phyloP scores from a whole-genome alignment of 92 coral and sea anemone genomes.

The Muricea muricata region DNA sequence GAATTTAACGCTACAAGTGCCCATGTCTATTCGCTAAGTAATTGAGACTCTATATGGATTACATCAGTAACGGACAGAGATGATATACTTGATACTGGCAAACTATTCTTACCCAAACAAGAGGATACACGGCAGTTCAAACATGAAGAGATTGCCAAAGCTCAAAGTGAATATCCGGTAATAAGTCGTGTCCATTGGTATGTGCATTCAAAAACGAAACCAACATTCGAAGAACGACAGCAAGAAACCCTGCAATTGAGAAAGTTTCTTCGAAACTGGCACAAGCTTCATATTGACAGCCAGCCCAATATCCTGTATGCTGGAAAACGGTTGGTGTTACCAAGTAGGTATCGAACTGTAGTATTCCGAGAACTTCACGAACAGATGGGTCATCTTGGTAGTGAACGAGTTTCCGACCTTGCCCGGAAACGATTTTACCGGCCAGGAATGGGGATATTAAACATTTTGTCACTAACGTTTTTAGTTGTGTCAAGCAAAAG shows the following conservation, averaged over 20 bases:
- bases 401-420: constrained; percentile 13
- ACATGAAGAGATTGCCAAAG: not conserved
- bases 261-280: not conserved
- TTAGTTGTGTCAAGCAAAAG: constrained; percentile 19
- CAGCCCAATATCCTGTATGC: not conserved
- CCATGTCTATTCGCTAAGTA: constrained; percentile 1
- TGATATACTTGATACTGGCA: constrained; percentile 14
- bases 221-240: not conserved
- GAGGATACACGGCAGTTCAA: not conserved
- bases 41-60: constrained; percentile 51
- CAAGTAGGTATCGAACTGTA: not conserved
- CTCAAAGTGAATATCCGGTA: not conserved
- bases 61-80: constrained; percentile 46
- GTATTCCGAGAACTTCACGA: constrained; percentile 21
- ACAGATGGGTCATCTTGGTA: constrained; percentile 21
- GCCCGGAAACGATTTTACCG: constrained; percentile 29
- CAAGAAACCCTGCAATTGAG: not conserved
- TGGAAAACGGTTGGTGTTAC: not conserved
- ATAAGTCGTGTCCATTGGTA: not conserved
- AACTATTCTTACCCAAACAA: not conserved
- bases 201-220: not conserved
- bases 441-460: constrained; percentile 33
- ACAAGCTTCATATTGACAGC: not conserved
- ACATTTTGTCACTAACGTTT: constrained; percentile 21
- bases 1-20: constrained; percentile 44